A percentile compares a stretch with the other conserved stretches of the same genome.
Conservation (phyloP, 2,797 vertebrate genomes). For the Chaetophractus vellerosus region DNA sequence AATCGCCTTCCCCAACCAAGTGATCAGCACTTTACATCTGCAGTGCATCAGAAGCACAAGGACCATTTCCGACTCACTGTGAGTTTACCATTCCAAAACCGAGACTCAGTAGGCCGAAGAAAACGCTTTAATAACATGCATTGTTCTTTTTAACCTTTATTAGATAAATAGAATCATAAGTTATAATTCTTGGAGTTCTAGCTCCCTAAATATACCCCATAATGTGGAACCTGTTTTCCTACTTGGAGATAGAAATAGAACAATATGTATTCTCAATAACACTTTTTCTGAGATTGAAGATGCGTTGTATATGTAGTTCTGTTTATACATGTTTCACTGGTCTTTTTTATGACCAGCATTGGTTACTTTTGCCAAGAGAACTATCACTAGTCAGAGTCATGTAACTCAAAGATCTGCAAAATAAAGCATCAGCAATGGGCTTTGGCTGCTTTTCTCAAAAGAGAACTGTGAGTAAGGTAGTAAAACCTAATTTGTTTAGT, state of each 20-base stretch:
- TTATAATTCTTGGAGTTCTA: neutral
- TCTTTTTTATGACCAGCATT: neutral
- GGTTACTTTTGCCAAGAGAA: neutral
- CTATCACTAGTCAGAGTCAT: neutral
- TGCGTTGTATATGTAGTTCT: neutral
- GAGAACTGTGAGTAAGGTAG: neutral
- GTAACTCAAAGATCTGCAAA: neutral
- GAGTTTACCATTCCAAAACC: conserved; percentile 82
- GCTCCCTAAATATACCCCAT: neutral
- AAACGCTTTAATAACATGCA: neutral
- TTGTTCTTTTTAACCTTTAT: neutral
- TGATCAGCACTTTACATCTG: conserved; percentile 97
- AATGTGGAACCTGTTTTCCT: neutral
- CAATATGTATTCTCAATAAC: neutral
- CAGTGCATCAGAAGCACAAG: conserved; percentile 97
- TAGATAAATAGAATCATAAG: neutral
- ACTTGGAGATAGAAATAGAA: neutral
- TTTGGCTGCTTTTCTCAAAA: neutral
- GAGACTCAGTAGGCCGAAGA: neutral
- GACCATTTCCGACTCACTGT: conserved; percentile 98
- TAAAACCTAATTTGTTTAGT: neutral
- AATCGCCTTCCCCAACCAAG: conserved; percentile 98
- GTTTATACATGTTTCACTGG: neutral
- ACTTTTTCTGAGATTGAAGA: neutral
- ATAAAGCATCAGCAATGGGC: neutral